phyloP scores from a whole-genome alignment of 2,113 vertebrate genomes.

The Hyaena hyaena region DNA sequence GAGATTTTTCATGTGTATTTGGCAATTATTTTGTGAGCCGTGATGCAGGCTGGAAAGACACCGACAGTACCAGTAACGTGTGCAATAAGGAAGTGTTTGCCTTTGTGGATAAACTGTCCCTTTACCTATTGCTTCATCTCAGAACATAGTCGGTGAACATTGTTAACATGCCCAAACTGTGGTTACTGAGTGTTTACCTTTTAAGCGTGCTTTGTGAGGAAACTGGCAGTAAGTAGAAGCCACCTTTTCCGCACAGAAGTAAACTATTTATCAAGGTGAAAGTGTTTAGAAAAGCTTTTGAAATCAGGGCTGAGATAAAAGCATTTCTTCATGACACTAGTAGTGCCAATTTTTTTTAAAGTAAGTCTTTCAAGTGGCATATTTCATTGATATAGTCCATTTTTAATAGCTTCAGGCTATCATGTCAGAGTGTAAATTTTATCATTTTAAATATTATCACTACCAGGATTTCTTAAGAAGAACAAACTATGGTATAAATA shows the following conservation, averaged over 20 bases:
- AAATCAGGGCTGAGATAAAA: slow-evolving; percentile 13
- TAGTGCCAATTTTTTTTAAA: neutral
- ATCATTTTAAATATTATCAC: neutral
- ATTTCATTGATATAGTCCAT: neutral
- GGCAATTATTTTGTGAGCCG: neutral
- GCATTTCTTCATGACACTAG: neutral
- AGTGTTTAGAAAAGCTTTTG: slow-evolving; percentile 19
- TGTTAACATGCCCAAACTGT: neutral
- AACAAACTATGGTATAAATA: neutral
- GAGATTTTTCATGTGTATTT: neutral
- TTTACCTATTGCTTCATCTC: neutral
- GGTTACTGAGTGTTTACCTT: neutral
- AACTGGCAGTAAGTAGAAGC: neutral
- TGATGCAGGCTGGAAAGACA: neutral
- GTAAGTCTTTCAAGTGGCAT: neutral
- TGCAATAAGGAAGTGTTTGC: neutral
- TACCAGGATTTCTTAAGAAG: neutral
- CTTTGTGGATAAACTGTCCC: neutral
- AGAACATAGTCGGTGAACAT: neutral
- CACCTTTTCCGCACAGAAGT: neutral
- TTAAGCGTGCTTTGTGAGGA: neutral
- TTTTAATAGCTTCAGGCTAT: neutral
- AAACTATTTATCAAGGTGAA: slow-evolving; percentile 12
- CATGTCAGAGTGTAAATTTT: neutral
- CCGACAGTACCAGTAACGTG: no score